Conservation (phyloP, 2,113 vertebrate species). For the Candoia aspera region DNA sequence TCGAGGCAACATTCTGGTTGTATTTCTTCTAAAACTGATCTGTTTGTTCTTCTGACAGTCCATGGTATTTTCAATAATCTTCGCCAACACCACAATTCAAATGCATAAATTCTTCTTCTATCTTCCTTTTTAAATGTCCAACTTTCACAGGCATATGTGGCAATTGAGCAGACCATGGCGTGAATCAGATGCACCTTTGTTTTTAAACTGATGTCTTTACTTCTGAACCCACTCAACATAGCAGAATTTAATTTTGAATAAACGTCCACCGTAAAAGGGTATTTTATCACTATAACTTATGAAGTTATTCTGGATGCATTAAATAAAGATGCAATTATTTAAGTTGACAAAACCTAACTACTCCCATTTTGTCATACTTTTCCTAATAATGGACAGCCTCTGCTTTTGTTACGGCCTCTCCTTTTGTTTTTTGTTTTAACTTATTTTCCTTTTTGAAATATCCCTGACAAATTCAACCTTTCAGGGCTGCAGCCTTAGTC, state of each 20-base stretch:
- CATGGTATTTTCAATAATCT: too few species aligned
- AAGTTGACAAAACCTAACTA: background rate
- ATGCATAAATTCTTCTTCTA: too few species aligned
- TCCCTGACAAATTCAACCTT: background rate
- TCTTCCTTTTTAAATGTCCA: too few species aligned
- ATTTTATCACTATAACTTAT: background rate
- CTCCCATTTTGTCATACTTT: background rate
- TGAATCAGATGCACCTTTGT: too few species aligned
- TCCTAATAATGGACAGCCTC: background rate
- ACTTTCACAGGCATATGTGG: too few species aligned
- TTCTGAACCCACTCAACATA: background rate
- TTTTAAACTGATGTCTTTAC: too few species aligned
- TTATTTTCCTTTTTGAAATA: background rate
- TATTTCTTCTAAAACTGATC: too few species aligned
- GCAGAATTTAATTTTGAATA: background rate
- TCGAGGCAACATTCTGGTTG: too few species aligned
- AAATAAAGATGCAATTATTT: background rate
- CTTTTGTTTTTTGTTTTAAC: background rate
- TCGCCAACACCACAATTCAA: too few species aligned
- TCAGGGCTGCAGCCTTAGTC: background rate
- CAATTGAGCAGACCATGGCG: too few species aligned
- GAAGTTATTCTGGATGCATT: background rate
- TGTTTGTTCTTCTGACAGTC: too few species aligned
- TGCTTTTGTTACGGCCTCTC: background rate
- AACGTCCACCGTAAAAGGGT: background rate